These are phyloP conservation scores for Phylloscopus trochilus DNA, from an alignment of 2,113 vertebrate genomes.

Conservation along the genomic window DNA sequence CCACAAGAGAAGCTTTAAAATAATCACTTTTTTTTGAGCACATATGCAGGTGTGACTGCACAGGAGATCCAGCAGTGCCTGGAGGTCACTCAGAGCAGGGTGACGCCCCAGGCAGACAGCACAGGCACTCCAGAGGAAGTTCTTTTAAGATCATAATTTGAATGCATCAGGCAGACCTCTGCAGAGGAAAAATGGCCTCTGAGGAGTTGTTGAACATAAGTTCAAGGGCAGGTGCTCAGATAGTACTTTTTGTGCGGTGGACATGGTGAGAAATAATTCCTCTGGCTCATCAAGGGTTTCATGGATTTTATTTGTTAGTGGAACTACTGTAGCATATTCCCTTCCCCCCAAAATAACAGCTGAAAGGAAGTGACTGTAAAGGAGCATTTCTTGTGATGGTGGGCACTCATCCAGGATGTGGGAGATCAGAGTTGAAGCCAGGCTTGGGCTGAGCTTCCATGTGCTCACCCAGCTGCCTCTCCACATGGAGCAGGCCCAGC, in stretches of 20 bases:
- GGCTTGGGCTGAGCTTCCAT: neutral
- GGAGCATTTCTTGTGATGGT: neutral
- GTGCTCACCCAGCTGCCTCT: neutral
- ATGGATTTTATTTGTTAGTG: neutral
- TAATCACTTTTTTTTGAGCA: neutral
- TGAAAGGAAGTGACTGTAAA: neutral
- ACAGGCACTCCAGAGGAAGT: neutral
- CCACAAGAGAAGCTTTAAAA: neutral
- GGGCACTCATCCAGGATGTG: neutral
- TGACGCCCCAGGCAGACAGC: no score
- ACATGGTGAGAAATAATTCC: neutral
- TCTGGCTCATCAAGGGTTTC: neutral
- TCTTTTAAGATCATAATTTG: neutral
- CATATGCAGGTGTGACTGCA: fast-evolving
- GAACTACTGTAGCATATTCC: neutral
- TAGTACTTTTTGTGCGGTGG: neutral
- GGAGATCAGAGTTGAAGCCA: slow-evolving; percentile 21
- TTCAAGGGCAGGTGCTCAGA: neutral
- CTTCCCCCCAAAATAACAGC: neutral
- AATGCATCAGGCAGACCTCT: neutral
- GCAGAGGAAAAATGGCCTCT: neutral
- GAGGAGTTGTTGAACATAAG: neutral
- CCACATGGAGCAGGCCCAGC: neutral
- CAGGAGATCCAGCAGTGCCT: neutral
- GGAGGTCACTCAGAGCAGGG: neutral